phyloP scores from a whole-genome alignment of 2,888 invertebrate species.

The Synanthedon tipuliformis region DNA sequence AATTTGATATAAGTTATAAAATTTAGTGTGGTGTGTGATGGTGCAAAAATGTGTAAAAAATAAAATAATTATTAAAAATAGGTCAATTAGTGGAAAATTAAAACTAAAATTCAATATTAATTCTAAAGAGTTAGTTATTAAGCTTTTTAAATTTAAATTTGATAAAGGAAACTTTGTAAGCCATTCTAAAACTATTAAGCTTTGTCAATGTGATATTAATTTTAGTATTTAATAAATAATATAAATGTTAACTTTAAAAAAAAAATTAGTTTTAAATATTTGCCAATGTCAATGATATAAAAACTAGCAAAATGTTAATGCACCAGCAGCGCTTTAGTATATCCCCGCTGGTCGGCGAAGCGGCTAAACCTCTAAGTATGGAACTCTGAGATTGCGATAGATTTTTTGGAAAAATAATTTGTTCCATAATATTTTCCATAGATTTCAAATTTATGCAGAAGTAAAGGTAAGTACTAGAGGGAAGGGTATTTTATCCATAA shows the following conservation, averaged over 20 bases:
- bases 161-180: slow-evolving; percentile 24
- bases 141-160: neutral
- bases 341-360: slow-evolving; percentile 56
- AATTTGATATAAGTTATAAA: neutral
- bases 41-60: neutral
- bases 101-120: slow-evolving; percentile 18
- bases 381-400: neutral
- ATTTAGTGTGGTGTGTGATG: neutral
- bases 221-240: neutral
- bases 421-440: too few species aligned
- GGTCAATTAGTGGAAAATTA: slow-evolving; percentile 34
- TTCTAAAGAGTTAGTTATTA: neutral
- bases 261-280: too few species aligned
- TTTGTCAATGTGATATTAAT: slow-evolving; percentile 22
- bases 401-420: too few species aligned
- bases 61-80: slow-evolving; percentile 3
- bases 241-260: too few species aligned
- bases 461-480: too few species aligned
- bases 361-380: slow-evolving; percentile 20
- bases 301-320: slow-evolving; percentile 20
- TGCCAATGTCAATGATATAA: too few species aligned
- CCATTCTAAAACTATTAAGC: slow-evolving; percentile 50
- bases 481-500: too few species aligned
- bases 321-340: slow-evolving; percentile 34
- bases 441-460: too few species aligned